These are phyloP conservation scores for Antrozous pallidus DNA, from an alignment of 2,797 vertebrate species.

Conservation along the genomic window DNA sequence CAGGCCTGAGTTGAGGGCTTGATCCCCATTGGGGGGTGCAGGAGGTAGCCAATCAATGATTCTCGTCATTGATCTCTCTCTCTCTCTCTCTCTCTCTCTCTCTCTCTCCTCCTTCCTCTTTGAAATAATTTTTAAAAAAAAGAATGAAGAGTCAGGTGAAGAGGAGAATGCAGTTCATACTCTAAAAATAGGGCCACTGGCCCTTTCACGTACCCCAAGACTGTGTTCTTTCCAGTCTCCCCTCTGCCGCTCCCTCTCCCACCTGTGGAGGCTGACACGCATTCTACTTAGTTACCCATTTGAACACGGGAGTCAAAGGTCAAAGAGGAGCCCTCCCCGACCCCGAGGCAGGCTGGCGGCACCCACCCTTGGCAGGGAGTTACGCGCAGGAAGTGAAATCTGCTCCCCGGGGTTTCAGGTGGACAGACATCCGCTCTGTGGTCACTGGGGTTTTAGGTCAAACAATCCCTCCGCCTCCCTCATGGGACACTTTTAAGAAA, in stretches of 20 bases:
- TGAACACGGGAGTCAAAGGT: not conserved
- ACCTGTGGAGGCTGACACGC: not conserved
- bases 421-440: not conserved
- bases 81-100: no score
- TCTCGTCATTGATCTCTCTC: no score
- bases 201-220: not conserved
- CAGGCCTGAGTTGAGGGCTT: no score
- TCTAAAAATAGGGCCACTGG: not conserved
- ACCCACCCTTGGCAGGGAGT: not conserved
- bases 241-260: not conserved
- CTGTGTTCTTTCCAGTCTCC: no score
- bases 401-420: not conserved
- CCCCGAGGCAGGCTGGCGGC: not conserved
- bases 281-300: not conserved
- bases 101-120: no score
- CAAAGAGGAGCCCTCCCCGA: accelerated
- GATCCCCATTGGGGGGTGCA: no score
- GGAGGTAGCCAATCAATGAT: no score
- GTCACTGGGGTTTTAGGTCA: not conserved
- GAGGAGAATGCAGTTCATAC: not conserved
- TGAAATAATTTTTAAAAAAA: no score
- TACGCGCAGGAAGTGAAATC: not conserved
- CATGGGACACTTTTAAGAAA: not conserved
- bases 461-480: not conserved
- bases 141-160: not conserved